phyloP scores from a whole-genome alignment of 2,797 vertebrate species.

The Molossus molossus region DNA sequence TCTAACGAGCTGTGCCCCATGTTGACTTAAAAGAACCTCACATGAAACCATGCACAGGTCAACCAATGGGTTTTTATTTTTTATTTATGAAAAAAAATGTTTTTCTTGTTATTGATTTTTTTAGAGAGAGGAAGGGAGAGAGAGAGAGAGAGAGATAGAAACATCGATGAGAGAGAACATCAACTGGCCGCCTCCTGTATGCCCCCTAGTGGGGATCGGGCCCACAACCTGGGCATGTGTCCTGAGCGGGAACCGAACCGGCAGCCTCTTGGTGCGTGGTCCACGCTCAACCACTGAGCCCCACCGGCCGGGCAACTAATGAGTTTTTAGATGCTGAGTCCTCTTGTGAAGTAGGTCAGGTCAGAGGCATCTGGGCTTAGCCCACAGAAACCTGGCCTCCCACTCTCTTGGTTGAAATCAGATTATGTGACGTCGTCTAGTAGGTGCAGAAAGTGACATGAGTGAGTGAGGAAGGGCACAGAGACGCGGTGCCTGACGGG shows the following conservation, averaged over 20 bases:
- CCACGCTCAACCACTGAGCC: too few species aligned
- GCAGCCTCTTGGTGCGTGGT: too few species aligned
- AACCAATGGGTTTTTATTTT: neutral
- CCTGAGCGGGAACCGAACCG: too few species aligned
- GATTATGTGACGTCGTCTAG: neutral
- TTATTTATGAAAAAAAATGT: too few species aligned
- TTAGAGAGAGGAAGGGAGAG: too few species aligned
- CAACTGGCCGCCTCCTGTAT: too few species aligned
- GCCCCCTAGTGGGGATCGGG: too few species aligned
- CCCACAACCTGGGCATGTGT: too few species aligned
- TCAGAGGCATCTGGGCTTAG: neutral
- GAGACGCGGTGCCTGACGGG: neutral
- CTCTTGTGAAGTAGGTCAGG: neutral
- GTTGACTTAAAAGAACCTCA: constrained; percentile 8
- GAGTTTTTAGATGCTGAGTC: neutral
- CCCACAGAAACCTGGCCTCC: neutral
- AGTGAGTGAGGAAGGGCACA: neutral
- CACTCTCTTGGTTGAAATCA: neutral
- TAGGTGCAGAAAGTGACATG: neutral
- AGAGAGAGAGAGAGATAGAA: too few species aligned
- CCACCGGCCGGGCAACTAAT: neutral
- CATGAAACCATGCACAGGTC: neutral
- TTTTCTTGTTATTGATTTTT: too few species aligned
- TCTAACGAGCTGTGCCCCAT: neutral
- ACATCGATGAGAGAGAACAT: too few species aligned